phyloP scores from a whole-genome alignment of 2,113 vertebrate species.

The Paramisgurnus dabryanus region DNA sequence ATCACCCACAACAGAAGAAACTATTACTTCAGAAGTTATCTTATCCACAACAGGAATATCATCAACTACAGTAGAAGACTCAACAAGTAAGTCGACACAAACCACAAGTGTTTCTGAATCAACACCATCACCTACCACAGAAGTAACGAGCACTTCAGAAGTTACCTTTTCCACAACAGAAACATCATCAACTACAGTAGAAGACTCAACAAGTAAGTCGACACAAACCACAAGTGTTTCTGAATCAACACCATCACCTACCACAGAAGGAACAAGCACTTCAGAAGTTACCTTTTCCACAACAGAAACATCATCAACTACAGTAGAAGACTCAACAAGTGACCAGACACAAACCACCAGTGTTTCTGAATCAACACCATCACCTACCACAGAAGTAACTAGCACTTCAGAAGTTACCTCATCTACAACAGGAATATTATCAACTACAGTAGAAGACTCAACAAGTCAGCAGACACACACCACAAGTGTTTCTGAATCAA shows the following conservation, averaged over 20 bases:
- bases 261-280: background rate
- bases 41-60: background rate
- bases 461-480: too few species aligned
- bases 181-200: background rate
- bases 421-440: background rate
- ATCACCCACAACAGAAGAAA: background rate
- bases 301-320: background rate
- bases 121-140: background rate
- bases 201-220: background rate
- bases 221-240: background rate
- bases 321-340: too few species aligned
- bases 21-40: background rate
- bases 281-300: background rate
- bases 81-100: background rate
- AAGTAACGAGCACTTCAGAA: background rate
- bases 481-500: too few species aligned
- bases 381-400: background rate
- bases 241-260: background rate
- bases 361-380: background rate
- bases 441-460: too few species aligned
- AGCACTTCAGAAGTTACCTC: background rate
- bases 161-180: background rate
- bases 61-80: background rate
- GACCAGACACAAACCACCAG: background rate
- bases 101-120: background rate